These are phyloP conservation scores for Microcebus jonahi DNA, from an alignment of 2,113 vertebrate genomes.

Conservation along the genomic window DNA sequence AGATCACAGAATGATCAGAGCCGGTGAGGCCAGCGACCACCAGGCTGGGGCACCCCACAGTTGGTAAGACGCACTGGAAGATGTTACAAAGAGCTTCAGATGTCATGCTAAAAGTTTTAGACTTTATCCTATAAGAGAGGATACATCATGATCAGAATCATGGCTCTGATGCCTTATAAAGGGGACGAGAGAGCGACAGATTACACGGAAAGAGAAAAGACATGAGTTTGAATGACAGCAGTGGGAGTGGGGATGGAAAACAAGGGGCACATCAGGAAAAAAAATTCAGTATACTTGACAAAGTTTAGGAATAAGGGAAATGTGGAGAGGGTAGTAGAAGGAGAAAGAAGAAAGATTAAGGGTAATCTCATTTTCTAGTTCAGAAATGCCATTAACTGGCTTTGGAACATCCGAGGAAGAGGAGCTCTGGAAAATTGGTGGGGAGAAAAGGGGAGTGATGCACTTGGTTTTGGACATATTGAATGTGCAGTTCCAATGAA, in stretches of 20 bases:
- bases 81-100: background rate
- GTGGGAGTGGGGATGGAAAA: background rate
- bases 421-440: background rate
- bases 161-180: background rate
- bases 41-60: fast-evolving
- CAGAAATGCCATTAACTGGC: background rate
- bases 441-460: background rate
- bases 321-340: background rate
- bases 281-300: background rate
- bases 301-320: background rate
- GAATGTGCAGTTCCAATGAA: background rate
- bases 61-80: background rate
- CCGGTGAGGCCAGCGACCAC: background rate
- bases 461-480: background rate
- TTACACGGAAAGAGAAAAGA: background rate
- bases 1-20: background rate
- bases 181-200: background rate
- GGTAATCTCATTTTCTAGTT: background rate
- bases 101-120: background rate
- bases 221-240: background rate
- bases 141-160: background rate
- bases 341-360: background rate
- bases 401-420: background rate
- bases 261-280: background rate
- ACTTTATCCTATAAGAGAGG: background rate